A percentile compares a stretch with the other conserved stretches of the same genome.
Evolutionary conservation across 2,113 vertebrate genomes (phyloP).

Genomic region (Rhea americana): DNA sequence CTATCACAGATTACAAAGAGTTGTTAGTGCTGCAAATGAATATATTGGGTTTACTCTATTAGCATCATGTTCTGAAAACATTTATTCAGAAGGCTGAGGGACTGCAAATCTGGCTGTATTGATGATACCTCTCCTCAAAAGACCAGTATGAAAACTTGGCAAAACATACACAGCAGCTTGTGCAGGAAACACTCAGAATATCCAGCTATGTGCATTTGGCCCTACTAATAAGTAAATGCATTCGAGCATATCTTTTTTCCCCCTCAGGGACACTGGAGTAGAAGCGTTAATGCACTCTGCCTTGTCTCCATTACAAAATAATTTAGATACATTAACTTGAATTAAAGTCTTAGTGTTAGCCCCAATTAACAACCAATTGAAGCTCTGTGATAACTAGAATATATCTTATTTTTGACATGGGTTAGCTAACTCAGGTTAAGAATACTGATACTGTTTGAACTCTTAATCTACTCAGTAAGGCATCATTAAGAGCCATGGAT

Average conservation of each 20-base stretch:
- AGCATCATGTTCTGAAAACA: neutral
- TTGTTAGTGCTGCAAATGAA: neutral
- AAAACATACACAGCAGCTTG: neutral
- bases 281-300: neutral
- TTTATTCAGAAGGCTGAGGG: neutral
- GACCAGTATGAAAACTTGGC: neutral
- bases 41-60: neutral
- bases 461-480: neutral
- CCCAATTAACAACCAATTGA: no score
- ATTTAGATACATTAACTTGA: rapidly evolving
- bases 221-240: neutral
- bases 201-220: neutral
- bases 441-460: rapidly evolving
- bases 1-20: neutral
- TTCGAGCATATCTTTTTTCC: rapidly evolving
- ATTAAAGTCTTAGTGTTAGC: neutral
- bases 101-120: neutral
- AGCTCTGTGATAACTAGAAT: neutral
- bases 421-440: neutral
- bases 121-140: neutral
- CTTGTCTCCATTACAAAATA: neutral
- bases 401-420: neutral
- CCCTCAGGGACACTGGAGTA: rapidly evolving
- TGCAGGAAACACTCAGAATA: neutral
- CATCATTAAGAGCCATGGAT: neutral